Evolutionary conservation across 2,113 vertebrate species (phyloP), one percentile per base, ranked within the genome.

Genomic region (Emydocephalus ijimae): DNA sequence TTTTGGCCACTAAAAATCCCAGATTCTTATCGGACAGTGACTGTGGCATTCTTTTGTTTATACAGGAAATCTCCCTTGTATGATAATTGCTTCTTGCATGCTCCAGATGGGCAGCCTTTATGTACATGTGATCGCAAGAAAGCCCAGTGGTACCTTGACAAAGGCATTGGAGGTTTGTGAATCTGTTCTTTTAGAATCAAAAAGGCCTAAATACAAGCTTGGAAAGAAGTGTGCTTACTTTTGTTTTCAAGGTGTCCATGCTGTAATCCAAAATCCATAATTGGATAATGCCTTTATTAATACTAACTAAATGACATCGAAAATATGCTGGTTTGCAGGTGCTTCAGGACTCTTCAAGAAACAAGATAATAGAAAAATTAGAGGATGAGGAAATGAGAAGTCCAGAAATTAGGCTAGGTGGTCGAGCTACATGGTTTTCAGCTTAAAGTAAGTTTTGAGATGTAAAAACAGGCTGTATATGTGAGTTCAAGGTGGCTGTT

Each of bases 61-160:
- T 93, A 12, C 94, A 99, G 99, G 96, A 99, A 99, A 96, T 99
- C 99, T 64, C 99, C 99, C 0, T 98, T 99, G 26, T 99, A 99
- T 89, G 99, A 99, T 95, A 99, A 99, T 98, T 99, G 99, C 96
- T 99, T 99, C 96, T 98, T 99, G 55, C 98, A 99, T 10, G 99
- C 99, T 0, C 99, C 99, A 8, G 99, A 99, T 29, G 99, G 98
- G 56, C 99, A 99, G 93, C 99, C 99, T 0, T 98, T 99, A 56
- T 99, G 99, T 92, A 99, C 99, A 34, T 99, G 99, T 93, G 99
- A 99, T 97, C 98, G 99, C 96, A 99, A 99, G 97, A 99, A 99
- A 95, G 99, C 99, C 94, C 98, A 99, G 92, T 99, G 99, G 99
- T 99, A 99, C 96, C 97, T 99, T 93, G 98, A 99, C 95, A 99